These are phyloP conservation scores for Catagonus wagneri DNA, from an alignment of 2,113 vertebrate species.

Conservation along the genomic window DNA sequence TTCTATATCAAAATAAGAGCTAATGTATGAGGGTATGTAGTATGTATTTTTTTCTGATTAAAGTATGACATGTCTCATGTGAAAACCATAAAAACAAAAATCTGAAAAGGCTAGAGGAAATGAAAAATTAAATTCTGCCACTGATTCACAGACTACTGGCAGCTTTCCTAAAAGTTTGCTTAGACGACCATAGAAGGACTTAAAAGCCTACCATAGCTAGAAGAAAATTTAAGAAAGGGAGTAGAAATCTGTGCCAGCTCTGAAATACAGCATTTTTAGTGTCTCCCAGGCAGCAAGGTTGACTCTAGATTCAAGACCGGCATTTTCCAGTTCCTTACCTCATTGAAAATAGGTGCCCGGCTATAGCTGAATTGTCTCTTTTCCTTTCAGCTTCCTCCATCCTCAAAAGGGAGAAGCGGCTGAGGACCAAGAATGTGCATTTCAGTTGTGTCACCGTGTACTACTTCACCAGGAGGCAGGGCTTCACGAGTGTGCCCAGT, in stretches of 20 bases:
- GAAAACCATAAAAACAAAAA: slow-evolving; percentile 51
- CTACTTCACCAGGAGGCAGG: slow-evolving; percentile 97
- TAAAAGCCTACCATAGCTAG: background rate
- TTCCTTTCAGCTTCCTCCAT: slow-evolving; percentile 93
- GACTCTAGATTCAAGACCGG: no score
- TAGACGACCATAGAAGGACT: background rate
- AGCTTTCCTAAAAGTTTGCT: slow-evolving; percentile 53
- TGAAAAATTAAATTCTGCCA: background rate
- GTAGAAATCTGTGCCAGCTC: background rate
- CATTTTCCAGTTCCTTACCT: background rate
- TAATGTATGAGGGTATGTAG: background rate
- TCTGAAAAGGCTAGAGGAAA: background rate
- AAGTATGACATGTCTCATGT: background rate
- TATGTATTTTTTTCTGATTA: slow-evolving; percentile 3
- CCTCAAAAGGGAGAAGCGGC: slow-evolving; percentile 96
- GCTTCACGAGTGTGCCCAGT: slow-evolving; percentile 99
- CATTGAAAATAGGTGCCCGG: accelerated
- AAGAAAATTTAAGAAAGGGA: background rate
- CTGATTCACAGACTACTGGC: background rate
- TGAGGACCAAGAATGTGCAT: slow-evolving; percentile 95
- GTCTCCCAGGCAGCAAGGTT: background rate
- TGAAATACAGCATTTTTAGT: background rate
- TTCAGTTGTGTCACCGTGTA: slow-evolving; percentile 99
- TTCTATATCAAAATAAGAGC: background rate
- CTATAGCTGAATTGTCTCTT: slow-evolving; percentile 42